Conservation (phyloP, 2,888 invertebrate species). For the Pollenia griseotomentosa region DNA sequence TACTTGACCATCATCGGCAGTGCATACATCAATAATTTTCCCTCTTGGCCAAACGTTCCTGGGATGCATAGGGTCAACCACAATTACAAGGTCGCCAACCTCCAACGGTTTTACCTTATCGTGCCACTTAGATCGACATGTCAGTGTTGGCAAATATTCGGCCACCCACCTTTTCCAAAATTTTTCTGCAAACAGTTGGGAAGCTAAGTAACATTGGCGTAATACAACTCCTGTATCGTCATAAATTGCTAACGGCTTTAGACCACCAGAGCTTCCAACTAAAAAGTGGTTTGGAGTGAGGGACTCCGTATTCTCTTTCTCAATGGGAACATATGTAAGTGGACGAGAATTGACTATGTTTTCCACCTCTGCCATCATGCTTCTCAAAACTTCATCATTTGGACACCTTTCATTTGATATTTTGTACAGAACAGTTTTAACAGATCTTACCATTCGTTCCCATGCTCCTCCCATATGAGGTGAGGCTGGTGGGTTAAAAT, state of each 20-base stretch:
- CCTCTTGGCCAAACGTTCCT: constrained; percentile 26
- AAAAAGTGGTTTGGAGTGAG: constrained; percentile 30
- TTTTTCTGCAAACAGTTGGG: constrained; percentile 30
- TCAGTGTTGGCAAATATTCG: constrained; percentile 33
- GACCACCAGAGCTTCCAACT: background rate
- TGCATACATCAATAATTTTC: constrained; percentile 7
- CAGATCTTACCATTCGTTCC: constrained; percentile 57
- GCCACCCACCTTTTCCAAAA: constrained; percentile 41
- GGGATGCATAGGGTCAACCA: constrained; percentile 17
- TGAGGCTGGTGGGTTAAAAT: constrained; percentile 46
- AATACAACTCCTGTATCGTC: constrained; percentile 6
- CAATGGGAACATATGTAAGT: constrained; percentile 56
- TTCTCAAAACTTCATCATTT: constrained; percentile 33
- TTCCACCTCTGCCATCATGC: constrained; percentile 28
- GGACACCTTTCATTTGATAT: constrained; percentile 20
- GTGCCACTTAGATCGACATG: constrained; percentile 44
- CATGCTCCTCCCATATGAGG: constrained; percentile 52
- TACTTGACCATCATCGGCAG: constrained; percentile 28
- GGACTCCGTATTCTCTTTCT: constrained; percentile 39
- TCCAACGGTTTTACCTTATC: constrained; percentile 14
- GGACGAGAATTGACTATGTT: constrained; percentile 50
- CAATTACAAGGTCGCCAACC: constrained; percentile 19
- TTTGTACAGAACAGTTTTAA: constrained; percentile 69
- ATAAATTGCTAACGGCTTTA: constrained; percentile 28
- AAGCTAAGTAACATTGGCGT: constrained; percentile 20